A percentile compares a stretch with the other conserved stretches of the same genome.
phyloP scores from a whole-genome alignment of 2,113 vertebrate species.

The Pagrus major region DNA sequence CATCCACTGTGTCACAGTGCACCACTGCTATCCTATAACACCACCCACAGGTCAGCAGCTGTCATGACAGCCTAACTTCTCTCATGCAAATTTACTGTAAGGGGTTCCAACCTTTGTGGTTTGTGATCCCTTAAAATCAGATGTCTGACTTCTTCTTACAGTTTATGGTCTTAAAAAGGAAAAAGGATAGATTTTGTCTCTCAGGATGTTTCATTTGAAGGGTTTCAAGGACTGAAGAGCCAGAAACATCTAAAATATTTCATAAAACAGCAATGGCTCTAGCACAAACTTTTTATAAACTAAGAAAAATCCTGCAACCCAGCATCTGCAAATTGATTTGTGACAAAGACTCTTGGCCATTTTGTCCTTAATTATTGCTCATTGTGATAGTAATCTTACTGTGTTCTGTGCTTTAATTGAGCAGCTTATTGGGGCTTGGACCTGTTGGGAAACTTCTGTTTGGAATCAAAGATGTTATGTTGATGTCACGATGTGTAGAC shows the following conservation, averaged over 20 bases:
- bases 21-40: constrained; percentile 6
- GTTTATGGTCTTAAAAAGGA: background rate
- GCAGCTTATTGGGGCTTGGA: background rate
- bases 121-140: background rate
- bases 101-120: background rate
- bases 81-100: fast-evolving
- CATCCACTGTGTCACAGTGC: background rate
- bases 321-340: background rate
- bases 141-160: background rate
- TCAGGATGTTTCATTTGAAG: background rate
- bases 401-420: background rate
- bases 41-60: constrained; percentile 27
- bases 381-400: background rate
- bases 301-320: background rate
- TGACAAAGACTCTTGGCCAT: background rate
- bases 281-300: too few relatives aligned
- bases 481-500: background rate
- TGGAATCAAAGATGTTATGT: background rate
- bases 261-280: too few relatives aligned
- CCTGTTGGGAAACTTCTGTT: background rate
- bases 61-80: background rate
- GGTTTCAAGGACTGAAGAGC: background rate
- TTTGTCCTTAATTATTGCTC: background rate
- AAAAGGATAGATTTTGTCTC: background rate
- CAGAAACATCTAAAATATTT: background rate